Base-by-base conservation (phyloP, 2,797 vertebrate species). In the Eidolon dupreanum region DNA sequence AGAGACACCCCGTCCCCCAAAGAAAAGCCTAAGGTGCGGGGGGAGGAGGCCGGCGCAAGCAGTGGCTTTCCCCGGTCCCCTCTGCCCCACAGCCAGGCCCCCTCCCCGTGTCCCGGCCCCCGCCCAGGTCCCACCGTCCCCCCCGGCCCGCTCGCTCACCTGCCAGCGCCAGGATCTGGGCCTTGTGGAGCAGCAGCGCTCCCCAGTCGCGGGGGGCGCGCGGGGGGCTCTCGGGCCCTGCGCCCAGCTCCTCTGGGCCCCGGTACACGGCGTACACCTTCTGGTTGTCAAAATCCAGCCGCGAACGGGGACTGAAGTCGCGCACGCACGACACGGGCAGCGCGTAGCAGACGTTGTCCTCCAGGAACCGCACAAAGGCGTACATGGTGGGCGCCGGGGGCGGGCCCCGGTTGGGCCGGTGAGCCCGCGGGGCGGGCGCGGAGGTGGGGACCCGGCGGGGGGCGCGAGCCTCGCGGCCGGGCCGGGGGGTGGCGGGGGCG, bases 111-210 rank as follows among this genome's bases (percentile, higher is more conserved):
- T 74, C 78, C 86, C 61, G 19, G 87, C 74, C 92, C 88, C 36
- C 51, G 41, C 75, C 33, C 36, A 24, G 15, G 49, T 17, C 87
- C 92, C 82, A 12, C 43, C 12, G n/a, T n/a, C 84, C 95, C 77
- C 74, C 93, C 89, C 85, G 28, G 59, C 95, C 97, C 86, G 43
- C 74, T 85, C 13, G 88, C 99, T 99, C 99, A 99, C 99, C 99
- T 99, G 99, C 99, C 99, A 99, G 99, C 98, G 99, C 99, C 99
- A 99, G 99, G 98, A 99, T 99, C 98, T 99, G 99, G 98, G 99
- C 99, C 99, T 99, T 99, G 99, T 99, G 99, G 95, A 99, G 99
- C 97, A 98, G 94, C 97, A 98, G 97, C 85, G 99, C 99, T 98
- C 99, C 99, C 98, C 98, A 98, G 95, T 98, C 98, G 4, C 95